phyloP scores from a whole-genome alignment of 2,113 vertebrate genomes.

The Alethe diademata region DNA sequence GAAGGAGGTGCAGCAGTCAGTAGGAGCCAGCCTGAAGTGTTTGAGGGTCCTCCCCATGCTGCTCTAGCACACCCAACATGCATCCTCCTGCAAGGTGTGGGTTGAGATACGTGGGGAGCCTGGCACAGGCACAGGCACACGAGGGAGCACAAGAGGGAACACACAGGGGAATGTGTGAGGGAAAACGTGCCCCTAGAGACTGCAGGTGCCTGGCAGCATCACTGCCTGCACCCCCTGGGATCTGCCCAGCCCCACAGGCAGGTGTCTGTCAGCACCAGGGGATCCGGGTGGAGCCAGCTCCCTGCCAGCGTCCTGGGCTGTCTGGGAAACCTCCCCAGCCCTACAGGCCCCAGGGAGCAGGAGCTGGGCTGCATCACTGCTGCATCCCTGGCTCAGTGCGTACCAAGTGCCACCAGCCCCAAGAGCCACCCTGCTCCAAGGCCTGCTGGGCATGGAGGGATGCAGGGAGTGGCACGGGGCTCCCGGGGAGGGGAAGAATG shows the following conservation, averaged over 20 bases:
- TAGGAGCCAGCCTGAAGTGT: fast-evolving
- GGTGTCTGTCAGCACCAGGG: not conserved
- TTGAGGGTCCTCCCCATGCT: fast-evolving
- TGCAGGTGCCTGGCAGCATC: not conserved
- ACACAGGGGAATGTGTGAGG: not conserved
- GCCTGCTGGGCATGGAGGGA: not conserved
- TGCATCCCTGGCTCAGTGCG: fast-evolving
- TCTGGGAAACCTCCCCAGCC: not conserved
- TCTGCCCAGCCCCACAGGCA: not conserved
- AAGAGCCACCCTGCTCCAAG: fast-evolving
- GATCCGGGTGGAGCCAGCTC: fast-evolving
- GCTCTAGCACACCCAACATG: fast-evolving
- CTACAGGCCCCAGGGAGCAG: not conserved
- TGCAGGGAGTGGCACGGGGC: fast-evolving
- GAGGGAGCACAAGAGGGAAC: not conserved
- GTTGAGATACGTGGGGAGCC: not conserved
- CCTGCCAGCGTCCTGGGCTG: conserved; percentile 14
- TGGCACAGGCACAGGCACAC: fast-evolving
- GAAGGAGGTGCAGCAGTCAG: fast-evolving
- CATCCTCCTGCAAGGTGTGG: fast-evolving
- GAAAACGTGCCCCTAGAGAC: fast-evolving
- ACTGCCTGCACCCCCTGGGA: not conserved
- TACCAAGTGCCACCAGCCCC: not conserved
- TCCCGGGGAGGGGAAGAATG: not conserved
- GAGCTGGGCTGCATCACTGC: not conserved